Evolutionary conservation across 2,797 vertebrate species (phyloP).

Genomic region (Sparidentex hasta): DNA sequence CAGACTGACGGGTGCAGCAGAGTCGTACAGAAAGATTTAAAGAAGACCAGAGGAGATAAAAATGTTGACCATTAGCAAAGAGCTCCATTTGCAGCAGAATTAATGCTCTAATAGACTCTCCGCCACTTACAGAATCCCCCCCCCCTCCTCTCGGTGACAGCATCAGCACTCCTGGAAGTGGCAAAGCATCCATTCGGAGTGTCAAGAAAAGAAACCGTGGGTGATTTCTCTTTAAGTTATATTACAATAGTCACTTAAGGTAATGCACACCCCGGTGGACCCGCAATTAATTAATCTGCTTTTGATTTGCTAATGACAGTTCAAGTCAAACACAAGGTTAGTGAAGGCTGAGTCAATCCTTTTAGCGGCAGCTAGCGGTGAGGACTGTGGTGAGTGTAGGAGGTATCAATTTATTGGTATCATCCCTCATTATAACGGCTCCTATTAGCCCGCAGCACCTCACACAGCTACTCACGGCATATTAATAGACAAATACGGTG

Average conservation of each 20-base stretch:
- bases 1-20: constrained; percentile 2
- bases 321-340: constrained; percentile 83
- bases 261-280: constrained; percentile 75
- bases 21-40: constrained; percentile 16
- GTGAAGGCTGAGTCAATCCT: constrained; percentile 82
- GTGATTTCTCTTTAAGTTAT: constrained; percentile 81
- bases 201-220: constrained; percentile 75
- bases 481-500: constrained; percentile 51
- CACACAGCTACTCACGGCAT: constrained; percentile 48
- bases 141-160: constrained; percentile 65
- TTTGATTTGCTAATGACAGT: constrained; percentile 85
- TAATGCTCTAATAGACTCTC: constrained; percentile 78
- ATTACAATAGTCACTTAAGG: constrained; percentile 85
- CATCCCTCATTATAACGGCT: constrained; percentile 78
- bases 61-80: constrained; percentile 66
- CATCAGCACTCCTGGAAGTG: constrained; percentile 76
- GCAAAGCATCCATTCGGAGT: constrained; percentile 71
- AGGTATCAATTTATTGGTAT: constrained; percentile 78
- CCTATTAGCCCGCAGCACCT: constrained; percentile 60
- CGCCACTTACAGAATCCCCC: constrained; percentile 79
- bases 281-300: constrained; percentile 83
- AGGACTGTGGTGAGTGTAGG: constrained; percentile 59
- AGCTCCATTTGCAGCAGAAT: constrained; percentile 71
- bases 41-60: constrained; percentile 51
- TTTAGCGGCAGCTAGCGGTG: constrained; percentile 67